Conservation (phyloP, 2,888 invertebrate genomes). For the Acanthacorydalis orientalis region DNA sequence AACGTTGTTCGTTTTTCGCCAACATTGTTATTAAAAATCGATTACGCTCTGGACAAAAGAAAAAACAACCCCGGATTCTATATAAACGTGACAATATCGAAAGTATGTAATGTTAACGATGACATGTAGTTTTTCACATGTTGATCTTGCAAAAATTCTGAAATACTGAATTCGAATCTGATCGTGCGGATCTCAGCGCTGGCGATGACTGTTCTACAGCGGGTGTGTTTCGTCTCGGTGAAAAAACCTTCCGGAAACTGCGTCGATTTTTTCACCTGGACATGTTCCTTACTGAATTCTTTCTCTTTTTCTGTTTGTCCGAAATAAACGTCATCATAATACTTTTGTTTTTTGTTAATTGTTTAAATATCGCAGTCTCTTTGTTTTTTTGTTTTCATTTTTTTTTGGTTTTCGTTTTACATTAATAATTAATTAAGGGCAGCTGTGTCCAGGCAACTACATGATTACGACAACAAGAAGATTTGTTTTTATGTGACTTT, state of each 20-base stretch:
- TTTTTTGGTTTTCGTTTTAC: slow-evolving; percentile 6
- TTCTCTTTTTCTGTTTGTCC: too few species aligned
- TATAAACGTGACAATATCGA: too few species aligned
- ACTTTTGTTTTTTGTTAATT: slow-evolving; percentile 28
- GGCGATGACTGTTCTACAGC: neutral
- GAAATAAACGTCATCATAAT: slow-evolving; percentile 22
- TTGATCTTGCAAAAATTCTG: neutral
- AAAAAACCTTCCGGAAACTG: neutral
- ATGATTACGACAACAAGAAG: neutral
- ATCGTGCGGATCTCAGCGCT: too few species aligned
- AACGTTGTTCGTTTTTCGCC: too few species aligned
- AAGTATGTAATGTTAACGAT: too few species aligned
- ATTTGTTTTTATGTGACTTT: too few species aligned
- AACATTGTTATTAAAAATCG: too few species aligned
- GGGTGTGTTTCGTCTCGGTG: neutral
- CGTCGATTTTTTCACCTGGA: neutral
- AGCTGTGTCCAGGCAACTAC: slow-evolving; percentile 7
- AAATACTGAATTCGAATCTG: too few species aligned
- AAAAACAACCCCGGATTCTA: too few species aligned
- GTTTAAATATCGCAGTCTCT: slow-evolving; percentile 31
- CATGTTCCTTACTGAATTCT: neutral
- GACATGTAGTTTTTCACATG: neutral
- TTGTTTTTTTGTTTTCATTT: slow-evolving; percentile 17
- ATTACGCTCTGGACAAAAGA: too few species aligned
- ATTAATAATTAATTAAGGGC: neutral